A percentile compares a stretch with the other conserved stretches of the same genome.
These are phyloP conservation scores for Urocitellus parryii DNA, from an alignment of 2,113 vertebrate genomes.

Conservation along the genomic window DNA sequence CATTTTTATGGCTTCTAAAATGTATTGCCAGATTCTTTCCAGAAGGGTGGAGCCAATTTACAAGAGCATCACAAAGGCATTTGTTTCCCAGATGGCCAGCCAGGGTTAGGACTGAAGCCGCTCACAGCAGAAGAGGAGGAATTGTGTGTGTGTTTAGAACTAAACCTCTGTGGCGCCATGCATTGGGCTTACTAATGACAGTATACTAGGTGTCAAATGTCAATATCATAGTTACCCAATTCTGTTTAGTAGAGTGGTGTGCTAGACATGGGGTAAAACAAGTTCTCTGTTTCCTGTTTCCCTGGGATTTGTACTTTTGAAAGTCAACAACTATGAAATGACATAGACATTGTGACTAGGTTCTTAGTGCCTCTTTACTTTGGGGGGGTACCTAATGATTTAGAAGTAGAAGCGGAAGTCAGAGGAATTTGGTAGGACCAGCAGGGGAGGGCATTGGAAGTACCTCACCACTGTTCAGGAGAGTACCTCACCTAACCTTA, in stretches of 20 bases:
- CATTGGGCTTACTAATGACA: not conserved
- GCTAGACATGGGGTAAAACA: not conserved
- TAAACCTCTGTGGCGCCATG: not conserved
- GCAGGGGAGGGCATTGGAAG: too few species aligned
- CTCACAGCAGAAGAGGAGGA: accelerated
- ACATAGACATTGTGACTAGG: not conserved
- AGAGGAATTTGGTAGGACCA: not conserved
- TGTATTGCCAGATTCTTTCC: not conserved
- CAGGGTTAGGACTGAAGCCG: not conserved
- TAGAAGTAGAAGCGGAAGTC: not conserved
- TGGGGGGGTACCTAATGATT: not conserved
- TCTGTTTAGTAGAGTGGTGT: not conserved
- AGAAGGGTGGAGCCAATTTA: not conserved
- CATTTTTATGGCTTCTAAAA: slow-evolving; percentile 52
- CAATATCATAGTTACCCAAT: not conserved
- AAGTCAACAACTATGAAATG: not conserved
- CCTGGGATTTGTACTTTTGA: not conserved
- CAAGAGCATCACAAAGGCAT: not conserved
- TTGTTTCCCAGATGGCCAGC: not conserved
- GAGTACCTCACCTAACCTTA: not conserved
- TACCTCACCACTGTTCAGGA: not conserved
- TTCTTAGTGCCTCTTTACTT: not conserved
- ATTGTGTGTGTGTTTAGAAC: not conserved
- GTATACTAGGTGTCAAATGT: not conserved
- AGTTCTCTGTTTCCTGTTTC: not conserved